Evolutionary conservation across 2,888 invertebrate genomes (phyloP), one percentile per base, ranked within the genome.

Genomic region (Tanytarsus gracilentus): DNA sequence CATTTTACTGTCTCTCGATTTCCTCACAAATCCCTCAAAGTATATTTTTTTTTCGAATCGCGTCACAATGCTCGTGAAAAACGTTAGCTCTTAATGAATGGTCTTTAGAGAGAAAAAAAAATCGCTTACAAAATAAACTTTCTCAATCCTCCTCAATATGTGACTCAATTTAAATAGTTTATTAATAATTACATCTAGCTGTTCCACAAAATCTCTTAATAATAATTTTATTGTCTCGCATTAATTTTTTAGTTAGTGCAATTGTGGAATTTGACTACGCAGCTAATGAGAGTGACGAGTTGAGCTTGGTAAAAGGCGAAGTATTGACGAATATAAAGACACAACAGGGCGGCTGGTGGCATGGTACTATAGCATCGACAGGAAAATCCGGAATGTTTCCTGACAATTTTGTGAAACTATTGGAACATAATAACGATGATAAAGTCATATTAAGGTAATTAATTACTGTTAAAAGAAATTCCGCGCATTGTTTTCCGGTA

Each of bases 301-400:
- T 94, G 69, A 84, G 86, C 48, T 79, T 94, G 65, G 79, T 81
- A 65, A 86, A 86, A 67, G 93, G 93, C 61, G 90, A 92, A 73
- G 78, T 90, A 63, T 83, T 94, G 67, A 83, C 82, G 64, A 86
- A 88, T 69, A 88, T 93, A 58, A 81, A 83, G 67, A 79, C 83
- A 66, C 80, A 85, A 67, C 79, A 84, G 26, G 90, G 88, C 61
- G 93, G 93, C 63, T 95, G 95, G 93, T 92, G 88, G 88, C 84
- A 88, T 72, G 94, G 94, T n/a, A 85, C 85, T 62, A 75, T 93
- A 60, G 77, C 79, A 66, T 63, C 69, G 56, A 77, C 77, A 62
- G 89, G 90, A 62, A 83, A 84, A 68, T 81, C 81, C 63, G 94
- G 94, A 67, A 84, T 94, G 81, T 95, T 95, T 75, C 94, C 94